Percentiles rank a stretch among this genome's conserved stretches.
Evolutionary conservation across 64 coral and sea anemone species (phyloP).

Genomic region (Stichodactyla helianthus): DNA sequence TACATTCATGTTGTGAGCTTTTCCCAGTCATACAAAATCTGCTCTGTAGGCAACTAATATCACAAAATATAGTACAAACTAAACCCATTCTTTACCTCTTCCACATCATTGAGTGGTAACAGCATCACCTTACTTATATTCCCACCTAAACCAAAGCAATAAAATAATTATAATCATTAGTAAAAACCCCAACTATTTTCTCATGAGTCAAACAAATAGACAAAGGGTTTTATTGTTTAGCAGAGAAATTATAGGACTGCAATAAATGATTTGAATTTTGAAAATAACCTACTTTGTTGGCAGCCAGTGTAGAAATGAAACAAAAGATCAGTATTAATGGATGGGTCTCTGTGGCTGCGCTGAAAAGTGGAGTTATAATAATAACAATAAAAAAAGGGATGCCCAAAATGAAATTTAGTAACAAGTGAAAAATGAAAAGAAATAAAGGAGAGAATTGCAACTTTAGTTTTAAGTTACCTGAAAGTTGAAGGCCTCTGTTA

Average conservation of each 20-base stretch:
- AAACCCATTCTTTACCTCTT: constrained; percentile 56
- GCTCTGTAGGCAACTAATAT: no score
- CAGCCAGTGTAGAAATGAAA: constrained; percentile 86
- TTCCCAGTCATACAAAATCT: no score
- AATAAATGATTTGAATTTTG: no score
- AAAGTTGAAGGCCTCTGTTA: constrained; percentile 84
- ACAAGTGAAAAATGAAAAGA: no score
- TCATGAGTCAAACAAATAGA: no score
- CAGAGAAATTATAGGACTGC: no score
- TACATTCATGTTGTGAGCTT: no score
- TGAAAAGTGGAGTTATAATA: neutral
- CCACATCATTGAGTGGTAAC: constrained; percentile 64
- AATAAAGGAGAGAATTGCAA: no score
- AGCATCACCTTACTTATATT: constrained; percentile 72
- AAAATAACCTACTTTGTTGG: constrained; percentile 71
- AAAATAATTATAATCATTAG: neutral
- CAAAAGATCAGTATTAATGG: constrained; percentile 48
- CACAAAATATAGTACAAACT: no score
- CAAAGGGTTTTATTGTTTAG: no score
- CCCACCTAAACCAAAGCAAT: constrained; percentile 38
- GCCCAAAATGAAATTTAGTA: no score
- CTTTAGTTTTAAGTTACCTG: constrained; percentile 48
- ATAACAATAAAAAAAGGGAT: neutral
- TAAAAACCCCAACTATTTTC: neutral
- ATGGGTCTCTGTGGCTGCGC: constrained; percentile 64